Percentiles rank a stretch among this genome's conserved stretches.
phyloP scores from a whole-genome alignment of 2,888 invertebrate genomes.

The Cryptus armator region DNA sequence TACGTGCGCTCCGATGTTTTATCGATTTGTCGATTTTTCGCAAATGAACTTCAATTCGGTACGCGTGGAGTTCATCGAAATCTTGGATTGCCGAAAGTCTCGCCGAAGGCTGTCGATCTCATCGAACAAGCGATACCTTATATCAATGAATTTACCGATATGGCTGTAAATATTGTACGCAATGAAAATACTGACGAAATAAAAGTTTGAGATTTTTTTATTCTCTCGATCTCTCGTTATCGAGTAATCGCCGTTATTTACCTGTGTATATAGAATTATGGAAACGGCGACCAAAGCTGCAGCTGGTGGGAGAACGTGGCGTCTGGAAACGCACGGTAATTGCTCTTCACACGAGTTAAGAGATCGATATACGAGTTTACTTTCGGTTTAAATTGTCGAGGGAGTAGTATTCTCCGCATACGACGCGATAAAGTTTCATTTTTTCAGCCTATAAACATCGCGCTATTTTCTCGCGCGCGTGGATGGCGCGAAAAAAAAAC shows the following conservation, averaged over 20 bases:
- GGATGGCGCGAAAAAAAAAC: too few relatives aligned
- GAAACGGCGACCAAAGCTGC: too few relatives aligned
- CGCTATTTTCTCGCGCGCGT: too few relatives aligned
- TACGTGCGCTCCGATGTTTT: conserved; percentile 79
- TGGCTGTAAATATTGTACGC: conserved; percentile 68
- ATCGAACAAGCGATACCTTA: conserved; percentile 76
- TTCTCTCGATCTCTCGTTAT: background rate
- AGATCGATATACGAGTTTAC: too few relatives aligned
- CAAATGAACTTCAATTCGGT: conserved; percentile 78
- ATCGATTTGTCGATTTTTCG: conserved; percentile 79
- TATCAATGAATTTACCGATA: conserved; percentile 75
- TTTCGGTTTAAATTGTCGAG: too few relatives aligned
- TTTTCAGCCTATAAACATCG: too few relatives aligned
- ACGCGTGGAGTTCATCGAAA: conserved; percentile 75
- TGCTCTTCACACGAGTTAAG: too few relatives aligned
- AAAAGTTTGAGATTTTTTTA: conserved; percentile 2
- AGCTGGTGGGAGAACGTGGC: too few relatives aligned
- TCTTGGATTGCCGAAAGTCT: conserved; percentile 79
- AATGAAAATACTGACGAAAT: conserved; percentile 39
- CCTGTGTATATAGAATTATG: too few relatives aligned
- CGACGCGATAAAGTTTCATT: too few relatives aligned
- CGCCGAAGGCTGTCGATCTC: conserved; percentile 73
- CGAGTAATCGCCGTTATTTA: background rate
- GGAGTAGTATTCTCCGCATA: too few relatives aligned
- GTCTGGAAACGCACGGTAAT: too few relatives aligned